A percentile compares a stretch with the other conserved stretches of the same genome.
Conservation (phyloP, 2,113 vertebrate genomes). For the Nanorana parkeri region DNA sequence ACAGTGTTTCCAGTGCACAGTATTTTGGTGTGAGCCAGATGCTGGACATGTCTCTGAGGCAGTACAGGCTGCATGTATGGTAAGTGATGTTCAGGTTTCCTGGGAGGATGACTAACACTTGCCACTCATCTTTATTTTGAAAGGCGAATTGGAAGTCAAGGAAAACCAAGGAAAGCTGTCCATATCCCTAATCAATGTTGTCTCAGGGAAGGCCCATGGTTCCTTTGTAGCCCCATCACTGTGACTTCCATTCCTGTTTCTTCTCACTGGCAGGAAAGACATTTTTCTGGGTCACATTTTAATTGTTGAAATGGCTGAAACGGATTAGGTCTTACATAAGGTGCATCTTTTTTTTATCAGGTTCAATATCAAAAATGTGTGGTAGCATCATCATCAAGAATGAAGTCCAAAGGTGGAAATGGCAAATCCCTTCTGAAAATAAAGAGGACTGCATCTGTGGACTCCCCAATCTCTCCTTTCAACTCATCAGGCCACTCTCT, state of each 20-base stretch:
- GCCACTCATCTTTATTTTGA: background rate
- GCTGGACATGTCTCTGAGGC: slow-evolving; percentile 79
- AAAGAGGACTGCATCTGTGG: slow-evolving; percentile 80
- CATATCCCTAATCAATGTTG: too few relatives aligned
- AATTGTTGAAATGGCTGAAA: background rate
- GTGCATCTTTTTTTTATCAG: slow-evolving; percentile 66
- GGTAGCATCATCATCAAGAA: slow-evolving; percentile 84
- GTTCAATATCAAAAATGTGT: slow-evolving; percentile 95
- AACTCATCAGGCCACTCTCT: slow-evolving; percentile 63
- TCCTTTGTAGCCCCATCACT: too few relatives aligned
- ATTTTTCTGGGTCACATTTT: too few relatives aligned
- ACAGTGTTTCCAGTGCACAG: slow-evolving; percentile 75
- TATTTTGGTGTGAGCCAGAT: slow-evolving; percentile 83
- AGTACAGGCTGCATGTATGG: slow-evolving; percentile 82
- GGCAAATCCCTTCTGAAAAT: slow-evolving; percentile 74
- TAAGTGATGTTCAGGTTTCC: slow-evolving; percentile 60
- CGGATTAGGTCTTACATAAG: background rate
- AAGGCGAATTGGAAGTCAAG: too few relatives aligned
- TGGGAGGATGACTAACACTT: background rate
- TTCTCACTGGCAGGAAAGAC: too few relatives aligned
- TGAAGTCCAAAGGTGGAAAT: slow-evolving; percentile 73
- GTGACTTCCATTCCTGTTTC: too few relatives aligned
- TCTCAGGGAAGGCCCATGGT: too few relatives aligned
- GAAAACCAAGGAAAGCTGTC: too few relatives aligned
- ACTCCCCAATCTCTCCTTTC: slow-evolving; percentile 70